Evolutionary conservation across 1,140 invertebrate genomes (phyloP), one percentile per base, ranked within the genome.

Genomic region (Habropoda laboriosa): DNA sequence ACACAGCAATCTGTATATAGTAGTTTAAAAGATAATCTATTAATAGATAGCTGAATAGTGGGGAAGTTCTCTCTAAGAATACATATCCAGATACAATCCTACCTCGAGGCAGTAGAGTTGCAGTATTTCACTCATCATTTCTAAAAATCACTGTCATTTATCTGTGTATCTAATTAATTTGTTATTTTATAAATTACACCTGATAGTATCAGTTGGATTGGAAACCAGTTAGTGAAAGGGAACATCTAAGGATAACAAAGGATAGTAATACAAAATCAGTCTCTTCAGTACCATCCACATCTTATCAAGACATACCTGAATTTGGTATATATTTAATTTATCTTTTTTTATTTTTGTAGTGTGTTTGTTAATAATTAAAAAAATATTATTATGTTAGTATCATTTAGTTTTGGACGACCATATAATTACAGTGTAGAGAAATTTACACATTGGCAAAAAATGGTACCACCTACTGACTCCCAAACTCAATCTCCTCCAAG

Each of bases 31-130:
- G 77, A 38, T 79, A 85, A 74, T 82, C 88, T 91, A 91, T 90
- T 88, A 91, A 90, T 92, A 91, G 82, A 47, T 49, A 40, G 40
- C 77, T 60, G 80, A 87, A 82, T 79, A 83, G 90, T 88, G 89
- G 91, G 89, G 88, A 83, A 88, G 67, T 80, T 90, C 87, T 86
- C 80, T 90, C 90, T 91, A 92, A 92, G 86, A 92, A 91, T 91
- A 91, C 87, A 86, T 88, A 87, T 87, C 77, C 80, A 86, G 84
- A 89, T 86, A 88, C 90, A 86, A 73, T 86, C 66, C 86, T 84
- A 80, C 86, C 79, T 87, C 81, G 74, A 64, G 74, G 64, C 84
- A 85, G 75, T 86, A 79, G 82, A 85, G 79, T 77, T 66, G 64
- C 66, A 79, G 51, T 76, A 51, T 84, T 83, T 57, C 68, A 58